These are phyloP conservation scores for Acromyrmex charruanus DNA, from an alignment of 1,140 invertebrate species.

Conservation along the genomic window DNA sequence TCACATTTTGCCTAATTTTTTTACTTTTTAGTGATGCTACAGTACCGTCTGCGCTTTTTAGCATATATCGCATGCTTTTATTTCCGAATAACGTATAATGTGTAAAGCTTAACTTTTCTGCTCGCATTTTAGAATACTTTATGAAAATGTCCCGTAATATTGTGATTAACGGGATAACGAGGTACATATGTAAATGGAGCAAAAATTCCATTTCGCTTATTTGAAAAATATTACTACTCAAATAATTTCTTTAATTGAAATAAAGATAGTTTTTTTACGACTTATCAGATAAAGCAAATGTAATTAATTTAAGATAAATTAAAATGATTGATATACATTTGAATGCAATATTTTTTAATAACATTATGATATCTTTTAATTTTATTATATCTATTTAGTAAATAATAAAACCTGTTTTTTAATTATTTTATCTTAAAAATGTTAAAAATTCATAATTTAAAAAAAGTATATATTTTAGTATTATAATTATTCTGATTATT, in stretches of 20 bases:
- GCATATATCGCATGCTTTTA: slow-evolving; percentile 65
- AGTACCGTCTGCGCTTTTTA: slow-evolving; percentile 55
- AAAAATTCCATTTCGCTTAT: slow-evolving; percentile 17
- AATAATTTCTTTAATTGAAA: slow-evolving; percentile 26
- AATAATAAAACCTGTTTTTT: slow-evolving; percentile 4
- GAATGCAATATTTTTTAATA: neutral
- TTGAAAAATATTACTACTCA: neutral
- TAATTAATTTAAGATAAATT: neutral
- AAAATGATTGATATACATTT: neutral
- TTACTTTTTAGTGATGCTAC: neutral
- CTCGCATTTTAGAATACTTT: slow-evolving; percentile 60
- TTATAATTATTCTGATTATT: neutral
- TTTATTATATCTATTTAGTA: neutral
- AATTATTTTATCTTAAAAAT: slow-evolving; percentile 1
- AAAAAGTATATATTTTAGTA: neutral
- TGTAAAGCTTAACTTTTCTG: slow-evolving; percentile 43
- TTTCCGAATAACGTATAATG: slow-evolving; percentile 59
- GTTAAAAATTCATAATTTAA: neutral
- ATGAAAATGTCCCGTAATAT: slow-evolving; percentile 63
- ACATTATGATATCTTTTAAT: neutral
- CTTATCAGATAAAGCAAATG: neutral
- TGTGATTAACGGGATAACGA: slow-evolving; percentile 44
- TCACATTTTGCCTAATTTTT: slow-evolving; percentile 66
- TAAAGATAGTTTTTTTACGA: neutral
- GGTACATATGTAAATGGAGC: slow-evolving; percentile 25